These are phyloP conservation scores for Ptychoptera contaminata DNA, from an alignment of 2,888 invertebrate genomes.

Conservation along the genomic window DNA sequence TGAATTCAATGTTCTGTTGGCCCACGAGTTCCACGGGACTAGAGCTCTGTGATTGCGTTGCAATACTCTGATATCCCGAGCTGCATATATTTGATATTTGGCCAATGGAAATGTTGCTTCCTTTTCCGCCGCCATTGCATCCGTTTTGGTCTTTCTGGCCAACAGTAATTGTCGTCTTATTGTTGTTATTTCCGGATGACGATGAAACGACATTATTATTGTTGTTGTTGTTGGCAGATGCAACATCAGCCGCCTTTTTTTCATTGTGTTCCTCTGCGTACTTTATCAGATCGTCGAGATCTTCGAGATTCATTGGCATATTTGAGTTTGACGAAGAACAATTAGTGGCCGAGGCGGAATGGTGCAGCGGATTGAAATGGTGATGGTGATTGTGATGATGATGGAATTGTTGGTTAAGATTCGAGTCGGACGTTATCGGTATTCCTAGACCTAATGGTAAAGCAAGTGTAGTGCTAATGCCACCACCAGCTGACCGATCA, in stretches of 20 bases:
- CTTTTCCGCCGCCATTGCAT: constrained; percentile 34
- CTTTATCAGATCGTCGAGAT: constrained; percentile 52
- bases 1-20: constrained; percentile 7
- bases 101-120: constrained; percentile 66
- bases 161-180: background rate
- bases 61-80: constrained; percentile 79
- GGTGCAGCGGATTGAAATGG: background rate
- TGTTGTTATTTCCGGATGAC: background rate
- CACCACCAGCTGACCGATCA: constrained; percentile 23
- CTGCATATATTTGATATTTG: constrained; percentile 43
- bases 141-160: constrained; percentile 8
- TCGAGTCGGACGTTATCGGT: constrained; percentile 20
- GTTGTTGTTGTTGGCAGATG: constrained; percentile 16
- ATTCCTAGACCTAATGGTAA: constrained; percentile 31
- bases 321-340: constrained; percentile 25
- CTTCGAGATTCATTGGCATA: constrained; percentile 48
- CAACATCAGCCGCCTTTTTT: background rate
- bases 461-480: constrained; percentile 6
- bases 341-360: too few relatives aligned
- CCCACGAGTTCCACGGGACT: constrained; percentile 55
- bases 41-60: constrained; percentile 73
- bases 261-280: constrained; percentile 60
- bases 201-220: constrained; percentile 5
- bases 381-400: constrained; percentile 2
- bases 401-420: constrained; percentile 14